A percentile compares a stretch with the other conserved stretches of the same genome.
Evolutionary conservation across 2,113 vertebrate species (phyloP).

Genomic region (Percopsis transmontana): DNA sequence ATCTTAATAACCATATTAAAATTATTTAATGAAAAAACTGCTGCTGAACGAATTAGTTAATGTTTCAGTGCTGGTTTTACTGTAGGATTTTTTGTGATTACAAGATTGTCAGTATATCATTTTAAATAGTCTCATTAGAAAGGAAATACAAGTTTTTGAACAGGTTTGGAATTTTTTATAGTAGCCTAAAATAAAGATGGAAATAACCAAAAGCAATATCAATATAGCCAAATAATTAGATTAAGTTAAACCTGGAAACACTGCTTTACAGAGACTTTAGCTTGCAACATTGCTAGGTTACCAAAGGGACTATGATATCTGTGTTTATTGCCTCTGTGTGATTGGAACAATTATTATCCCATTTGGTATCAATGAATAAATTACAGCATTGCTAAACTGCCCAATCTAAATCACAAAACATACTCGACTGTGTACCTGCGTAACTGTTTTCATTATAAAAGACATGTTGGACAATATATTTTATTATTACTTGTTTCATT

Average conservation of each 20-base stretch:
- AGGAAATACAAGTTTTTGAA: background rate
- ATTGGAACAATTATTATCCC: constrained; percentile 63
- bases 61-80: too few relatives aligned
- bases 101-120: background rate
- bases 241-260: background rate
- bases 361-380: constrained; percentile 59
- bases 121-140: background rate
- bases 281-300: constrained; percentile 4
- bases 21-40: too few relatives aligned
- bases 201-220: background rate
- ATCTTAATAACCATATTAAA: too few relatives aligned
- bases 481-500: too few relatives aligned
- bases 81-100: background rate
- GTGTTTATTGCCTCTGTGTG: constrained; percentile 52
- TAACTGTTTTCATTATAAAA: constrained; percentile 61
- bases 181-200: background rate
- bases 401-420: too few relatives aligned
- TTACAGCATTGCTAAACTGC: constrained; percentile 61
- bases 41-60: too few relatives aligned
- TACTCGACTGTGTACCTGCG: too few relatives aligned
- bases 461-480: constrained; percentile 54
- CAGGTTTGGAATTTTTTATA: background rate
- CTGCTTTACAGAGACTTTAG: background rate
- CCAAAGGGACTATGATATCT: constrained; percentile 23
- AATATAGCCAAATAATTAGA: background rate